Conservation (phyloP, 2,797 vertebrate species). For the Danio albolineatus region DNA sequence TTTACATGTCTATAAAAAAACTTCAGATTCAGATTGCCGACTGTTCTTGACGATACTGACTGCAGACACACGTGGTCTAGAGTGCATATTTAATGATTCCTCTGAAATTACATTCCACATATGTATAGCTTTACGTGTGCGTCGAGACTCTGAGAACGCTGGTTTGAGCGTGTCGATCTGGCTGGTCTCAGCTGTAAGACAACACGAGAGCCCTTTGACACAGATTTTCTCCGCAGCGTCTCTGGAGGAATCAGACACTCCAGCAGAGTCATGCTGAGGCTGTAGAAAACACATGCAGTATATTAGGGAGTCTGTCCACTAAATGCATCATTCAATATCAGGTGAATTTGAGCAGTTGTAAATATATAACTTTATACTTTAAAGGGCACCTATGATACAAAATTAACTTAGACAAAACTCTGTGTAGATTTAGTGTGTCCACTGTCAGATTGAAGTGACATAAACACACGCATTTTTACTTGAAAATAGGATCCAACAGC, state of each 20-base stretch:
- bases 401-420: no score
- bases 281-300: not conserved
- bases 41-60: constrained; percentile 53
- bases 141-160: constrained; percentile 1
- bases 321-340: constrained; percentile 1
- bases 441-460: no score
- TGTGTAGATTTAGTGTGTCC: no score
- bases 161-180: constrained; percentile 1
- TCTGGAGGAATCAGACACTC: not conserved
- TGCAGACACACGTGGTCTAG: constrained; percentile 56
- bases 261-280: constrained; percentile 9
- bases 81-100: constrained; percentile 74
- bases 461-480: no score
- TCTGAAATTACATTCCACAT: constrained; percentile 79
- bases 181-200: not conserved
- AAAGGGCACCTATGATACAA: no score
- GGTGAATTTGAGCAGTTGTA: not conserved
- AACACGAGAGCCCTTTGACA: constrained; percentile 42
- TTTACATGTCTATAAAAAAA: constrained; percentile 56
- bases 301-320: not conserved
- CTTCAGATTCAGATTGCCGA: constrained; percentile 38
- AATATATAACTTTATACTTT: no score
- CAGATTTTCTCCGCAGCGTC: constrained; percentile 16
- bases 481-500: no score
- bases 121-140: not conserved